phyloP scores from a whole-genome alignment of 2,797 vertebrate species.

The Cossypha dichroa region DNA sequence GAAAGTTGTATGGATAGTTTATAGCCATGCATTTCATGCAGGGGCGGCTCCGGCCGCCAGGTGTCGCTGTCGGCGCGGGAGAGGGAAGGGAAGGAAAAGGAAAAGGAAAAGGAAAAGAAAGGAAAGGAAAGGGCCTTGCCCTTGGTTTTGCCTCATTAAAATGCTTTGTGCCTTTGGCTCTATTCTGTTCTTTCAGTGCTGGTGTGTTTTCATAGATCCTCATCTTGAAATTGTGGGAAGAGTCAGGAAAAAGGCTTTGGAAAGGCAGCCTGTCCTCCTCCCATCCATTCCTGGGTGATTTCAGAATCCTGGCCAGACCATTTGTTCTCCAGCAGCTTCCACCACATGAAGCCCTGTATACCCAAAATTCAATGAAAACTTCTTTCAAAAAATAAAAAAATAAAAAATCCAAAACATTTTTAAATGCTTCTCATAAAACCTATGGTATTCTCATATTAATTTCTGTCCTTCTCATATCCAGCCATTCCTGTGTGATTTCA shows the following conservation, averaged over 20 bases:
- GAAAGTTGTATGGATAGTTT: neutral
- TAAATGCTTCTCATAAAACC: no score
- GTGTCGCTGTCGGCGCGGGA: neutral
- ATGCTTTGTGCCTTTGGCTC: neutral
- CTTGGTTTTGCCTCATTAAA: conserved; percentile 39
- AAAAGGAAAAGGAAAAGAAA: no score
- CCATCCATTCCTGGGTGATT: neutral
- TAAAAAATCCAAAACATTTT: no score
- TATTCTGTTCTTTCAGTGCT: neutral
- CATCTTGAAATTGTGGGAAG: neutral
- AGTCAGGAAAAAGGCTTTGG: neutral
- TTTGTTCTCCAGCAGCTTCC: no score
- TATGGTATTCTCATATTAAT: no score
- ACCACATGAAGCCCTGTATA: no score
- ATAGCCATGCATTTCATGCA: neutral
- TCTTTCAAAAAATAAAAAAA: no score
- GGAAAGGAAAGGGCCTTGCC: no score
- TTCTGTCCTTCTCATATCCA: neutral
- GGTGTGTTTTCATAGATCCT: neutral
- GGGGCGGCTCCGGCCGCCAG: neutral
- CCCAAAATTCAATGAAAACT: no score
- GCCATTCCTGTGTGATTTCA: no score
- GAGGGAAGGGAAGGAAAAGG: no score
- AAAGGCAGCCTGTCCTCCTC: neutral
- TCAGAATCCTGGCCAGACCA: neutral